Conservation (phyloP, 2,113 vertebrate genomes). For the Suricata suricatta region DNA sequence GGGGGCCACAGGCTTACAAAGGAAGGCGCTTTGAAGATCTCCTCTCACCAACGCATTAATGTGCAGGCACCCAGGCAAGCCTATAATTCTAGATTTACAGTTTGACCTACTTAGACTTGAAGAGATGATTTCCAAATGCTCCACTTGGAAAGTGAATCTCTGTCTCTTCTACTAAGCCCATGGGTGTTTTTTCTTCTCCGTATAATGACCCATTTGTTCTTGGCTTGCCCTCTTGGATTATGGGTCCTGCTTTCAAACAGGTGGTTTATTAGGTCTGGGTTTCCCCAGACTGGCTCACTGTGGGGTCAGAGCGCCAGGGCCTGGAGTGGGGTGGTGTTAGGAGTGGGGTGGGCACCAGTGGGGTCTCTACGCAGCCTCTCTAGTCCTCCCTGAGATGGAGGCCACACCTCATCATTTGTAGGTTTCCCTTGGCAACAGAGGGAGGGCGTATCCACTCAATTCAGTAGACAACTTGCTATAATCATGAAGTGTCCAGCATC, state of each 20-base stretch:
- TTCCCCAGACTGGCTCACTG: not conserved
- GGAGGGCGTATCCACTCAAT: not conserved
- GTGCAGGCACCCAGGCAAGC: not conserved
- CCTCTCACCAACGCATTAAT: not conserved
- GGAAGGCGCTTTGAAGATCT: not conserved
- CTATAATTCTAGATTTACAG: not conserved
- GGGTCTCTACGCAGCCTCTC: not conserved
- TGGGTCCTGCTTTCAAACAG: not conserved
- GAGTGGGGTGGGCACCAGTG: not conserved
- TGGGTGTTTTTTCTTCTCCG: not conserved
- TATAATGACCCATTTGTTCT: not conserved
- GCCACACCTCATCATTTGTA: not conserved
- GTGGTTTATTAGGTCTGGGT: not conserved
- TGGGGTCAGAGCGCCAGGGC: not conserved
- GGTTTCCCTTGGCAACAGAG: not conserved
- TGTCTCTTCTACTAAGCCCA: not conserved
- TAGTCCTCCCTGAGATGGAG: too few relatives aligned
- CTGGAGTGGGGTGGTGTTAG: not conserved
- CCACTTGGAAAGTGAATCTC: not conserved
- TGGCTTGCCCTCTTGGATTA: not conserved
- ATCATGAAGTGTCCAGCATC: rapidly evolving
- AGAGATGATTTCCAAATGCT: not conserved
- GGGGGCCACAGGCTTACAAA: rapidly evolving
- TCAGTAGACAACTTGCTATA: not conserved
- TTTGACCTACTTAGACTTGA: not conserved